Percentiles rank a stretch among this genome's conserved stretches.
Evolutionary conservation across 2,888 invertebrate genomes (phyloP).

Genomic region (Drosophila mayaguana): DNA sequence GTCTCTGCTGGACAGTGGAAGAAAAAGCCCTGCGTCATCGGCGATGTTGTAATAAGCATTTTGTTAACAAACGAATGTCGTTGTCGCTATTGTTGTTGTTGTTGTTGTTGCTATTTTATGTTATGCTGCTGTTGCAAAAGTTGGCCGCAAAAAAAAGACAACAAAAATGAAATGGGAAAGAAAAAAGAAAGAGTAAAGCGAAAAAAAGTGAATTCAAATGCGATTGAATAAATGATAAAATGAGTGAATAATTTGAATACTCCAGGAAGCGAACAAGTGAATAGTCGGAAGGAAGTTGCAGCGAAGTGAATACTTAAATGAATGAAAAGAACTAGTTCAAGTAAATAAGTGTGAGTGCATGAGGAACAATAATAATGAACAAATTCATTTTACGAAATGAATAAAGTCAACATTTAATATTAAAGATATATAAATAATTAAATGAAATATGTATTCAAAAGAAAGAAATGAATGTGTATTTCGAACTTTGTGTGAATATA

Average conservation of each 20-base stretch:
- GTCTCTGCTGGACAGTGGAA: constrained; percentile 34
- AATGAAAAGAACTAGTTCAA: not conserved
- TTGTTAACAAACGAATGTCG: constrained; percentile 66
- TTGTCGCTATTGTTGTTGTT: constrained; percentile 37
- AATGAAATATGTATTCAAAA: too few relatives aligned
- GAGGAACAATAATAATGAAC: too few relatives aligned
- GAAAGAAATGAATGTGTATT: not conserved
- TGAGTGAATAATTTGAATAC: constrained; percentile 19
- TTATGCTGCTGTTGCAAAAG: constrained; percentile 70
- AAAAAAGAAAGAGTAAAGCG: constrained; percentile 20
- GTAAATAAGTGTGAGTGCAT: not conserved
- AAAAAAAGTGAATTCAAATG: constrained; percentile 19
- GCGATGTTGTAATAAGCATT: constrained; percentile 68
- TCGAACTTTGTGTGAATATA: not conserved
- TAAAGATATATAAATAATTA: too few relatives aligned
- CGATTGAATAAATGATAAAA: constrained; percentile 18
- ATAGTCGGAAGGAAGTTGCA: not conserved
- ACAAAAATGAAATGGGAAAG: constrained; percentile 25
- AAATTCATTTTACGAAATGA: too few relatives aligned
- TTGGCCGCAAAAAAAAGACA: constrained; percentile 46
- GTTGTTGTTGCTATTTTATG: constrained; percentile 32
- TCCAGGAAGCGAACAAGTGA: not conserved
- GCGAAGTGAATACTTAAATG: not conserved
- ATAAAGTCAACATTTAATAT: too few relatives aligned
- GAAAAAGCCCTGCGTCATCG: constrained; percentile 78